Evolutionary conservation across 2,888 invertebrate species (phyloP).

Genomic region (Drosophila nigricruria): DNA sequence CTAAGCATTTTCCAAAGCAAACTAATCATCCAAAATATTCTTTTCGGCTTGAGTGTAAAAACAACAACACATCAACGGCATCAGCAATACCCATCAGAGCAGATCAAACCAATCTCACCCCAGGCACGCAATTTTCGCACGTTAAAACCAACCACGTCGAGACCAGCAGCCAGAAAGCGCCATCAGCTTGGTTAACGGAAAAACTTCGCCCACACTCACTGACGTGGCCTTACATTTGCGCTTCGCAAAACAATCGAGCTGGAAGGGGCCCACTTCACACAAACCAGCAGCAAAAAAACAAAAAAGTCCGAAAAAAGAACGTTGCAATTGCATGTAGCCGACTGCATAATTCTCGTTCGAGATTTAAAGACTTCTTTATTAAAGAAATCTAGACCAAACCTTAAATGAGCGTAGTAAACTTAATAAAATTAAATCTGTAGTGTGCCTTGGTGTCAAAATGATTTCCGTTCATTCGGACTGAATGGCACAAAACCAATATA

Average conservation of each 20-base stretch:
- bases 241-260: constrained; percentile 4
- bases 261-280: background rate
- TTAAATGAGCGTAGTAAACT: no score
- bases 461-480: background rate
- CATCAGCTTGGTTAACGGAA: constrained; percentile 37
- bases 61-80: constrained; percentile 20
- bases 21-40: constrained; percentile 61
- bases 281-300: background rate
- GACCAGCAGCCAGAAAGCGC: constrained; percentile 30
- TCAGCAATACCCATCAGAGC: constrained; percentile 23
- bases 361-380: background rate
- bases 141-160: constrained; percentile 35
- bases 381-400: background rate
- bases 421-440: no score
- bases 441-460: background rate
- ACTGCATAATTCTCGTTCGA: background rate
- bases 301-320: background rate
- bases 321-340: constrained; percentile 5
- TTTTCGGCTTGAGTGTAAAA: constrained; percentile 23
- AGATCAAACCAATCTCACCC: constrained; percentile 30
- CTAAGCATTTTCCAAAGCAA: constrained; percentile 37
- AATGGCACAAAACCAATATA: background rate
- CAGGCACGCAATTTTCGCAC: constrained; percentile 49
- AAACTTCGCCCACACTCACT: constrained; percentile 12
- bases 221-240: constrained; percentile 28